Conservation (phyloP, 2,113 vertebrate genomes). For the Eretmochelys imbricata region DNA sequence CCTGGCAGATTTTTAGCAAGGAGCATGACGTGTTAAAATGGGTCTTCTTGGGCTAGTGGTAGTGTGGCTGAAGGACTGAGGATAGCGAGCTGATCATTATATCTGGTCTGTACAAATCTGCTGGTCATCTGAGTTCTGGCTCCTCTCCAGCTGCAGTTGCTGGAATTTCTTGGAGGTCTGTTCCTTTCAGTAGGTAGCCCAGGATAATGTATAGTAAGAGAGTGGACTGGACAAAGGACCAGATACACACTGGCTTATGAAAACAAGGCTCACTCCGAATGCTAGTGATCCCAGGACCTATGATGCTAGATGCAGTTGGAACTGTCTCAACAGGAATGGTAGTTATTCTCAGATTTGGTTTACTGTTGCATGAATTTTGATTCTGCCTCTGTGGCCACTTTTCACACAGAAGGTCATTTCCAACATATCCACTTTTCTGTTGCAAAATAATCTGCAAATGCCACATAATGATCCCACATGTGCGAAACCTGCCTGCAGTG, state of each 20-base stretch:
- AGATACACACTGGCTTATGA: neutral
- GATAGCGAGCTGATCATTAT: neutral
- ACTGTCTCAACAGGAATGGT: neutral
- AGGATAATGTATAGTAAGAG: accelerated
- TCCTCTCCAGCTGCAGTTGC: neutral
- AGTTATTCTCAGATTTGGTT: neutral
- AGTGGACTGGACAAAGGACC: neutral
- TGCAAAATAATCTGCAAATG: neutral
- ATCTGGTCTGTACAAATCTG: neutral
- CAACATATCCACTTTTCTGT: neutral
- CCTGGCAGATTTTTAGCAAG: neutral
- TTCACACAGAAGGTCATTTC: neutral
- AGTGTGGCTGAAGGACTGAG: accelerated
- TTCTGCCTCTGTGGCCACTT: neutral
- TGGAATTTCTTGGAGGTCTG: neutral
- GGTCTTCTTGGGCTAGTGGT: accelerated
- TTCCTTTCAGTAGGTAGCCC: neutral
- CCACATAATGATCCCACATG: neutral
- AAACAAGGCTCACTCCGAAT: neutral
- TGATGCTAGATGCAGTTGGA: neutral
- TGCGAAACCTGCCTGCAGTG: neutral
- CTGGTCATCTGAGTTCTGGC: neutral
- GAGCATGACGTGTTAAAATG: neutral
- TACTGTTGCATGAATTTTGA: neutral
- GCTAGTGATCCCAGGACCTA: neutral